Conservation (phyloP, 2,888 invertebrate species). For the Nebria salina region DNA sequence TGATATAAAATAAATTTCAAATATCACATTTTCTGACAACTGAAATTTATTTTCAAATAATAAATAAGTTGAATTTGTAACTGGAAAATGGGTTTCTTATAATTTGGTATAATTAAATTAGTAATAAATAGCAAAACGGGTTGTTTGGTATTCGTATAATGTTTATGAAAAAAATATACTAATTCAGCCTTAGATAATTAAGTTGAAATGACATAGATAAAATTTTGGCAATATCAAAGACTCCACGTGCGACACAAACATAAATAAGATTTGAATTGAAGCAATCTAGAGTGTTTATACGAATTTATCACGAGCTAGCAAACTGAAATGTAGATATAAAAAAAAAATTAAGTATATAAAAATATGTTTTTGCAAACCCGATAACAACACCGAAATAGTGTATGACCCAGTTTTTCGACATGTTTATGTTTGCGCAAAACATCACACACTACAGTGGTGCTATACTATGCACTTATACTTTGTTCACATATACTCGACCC, state of each 20-base stretch:
- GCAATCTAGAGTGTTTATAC: constrained; percentile 28
- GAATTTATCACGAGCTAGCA: constrained; percentile 28
- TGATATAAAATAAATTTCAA: too few relatives aligned
- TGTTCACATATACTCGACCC: background rate
- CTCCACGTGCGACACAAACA: constrained; percentile 20
- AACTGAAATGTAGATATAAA: constrained; percentile 3
- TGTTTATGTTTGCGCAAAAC: constrained; percentile 32
- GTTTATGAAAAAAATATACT: too few relatives aligned
- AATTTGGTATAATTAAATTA: too few relatives aligned
- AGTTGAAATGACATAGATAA: constrained; percentile 26
- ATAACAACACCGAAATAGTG: constrained; percentile 37
- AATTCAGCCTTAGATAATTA: constrained; percentile 2
- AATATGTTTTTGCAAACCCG: constrained; percentile 39
- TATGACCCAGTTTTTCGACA: constrained; percentile 36
- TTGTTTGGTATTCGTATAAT: too few relatives aligned
- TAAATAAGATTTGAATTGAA: constrained; percentile 5
- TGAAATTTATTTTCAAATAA: too few relatives aligned
- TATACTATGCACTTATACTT: constrained; percentile 2
- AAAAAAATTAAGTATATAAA: constrained; percentile 10
- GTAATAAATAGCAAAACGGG: too few relatives aligned
- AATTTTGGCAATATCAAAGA: constrained; percentile 37
- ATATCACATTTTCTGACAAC: too few relatives aligned
- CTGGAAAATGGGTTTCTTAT: too few relatives aligned
- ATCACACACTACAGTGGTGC: constrained; percentile 10
- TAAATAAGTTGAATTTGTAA: too few relatives aligned